A percentile compares a stretch with the other conserved stretches of the same genome.
Evolutionary conservation across 2,888 invertebrate genomes (phyloP).

Genomic region (Oligia strigilis): DNA sequence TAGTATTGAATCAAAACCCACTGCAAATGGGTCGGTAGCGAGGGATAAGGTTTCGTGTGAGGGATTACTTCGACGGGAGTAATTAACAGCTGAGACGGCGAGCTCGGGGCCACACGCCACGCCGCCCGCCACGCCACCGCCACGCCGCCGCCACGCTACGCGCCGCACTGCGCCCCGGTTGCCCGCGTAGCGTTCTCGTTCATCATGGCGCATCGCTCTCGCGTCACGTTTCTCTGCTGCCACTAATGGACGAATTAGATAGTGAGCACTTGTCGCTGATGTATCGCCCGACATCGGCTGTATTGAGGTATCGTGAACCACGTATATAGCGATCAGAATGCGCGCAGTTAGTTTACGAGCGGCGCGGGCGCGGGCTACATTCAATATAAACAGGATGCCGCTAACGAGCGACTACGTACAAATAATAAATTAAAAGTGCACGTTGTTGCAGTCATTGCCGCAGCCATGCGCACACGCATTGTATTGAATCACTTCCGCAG

Average conservation of each 20-base stretch:
- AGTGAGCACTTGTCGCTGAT: constrained; percentile 12
- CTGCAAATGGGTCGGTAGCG: constrained; percentile 1
- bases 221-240: constrained; percentile 23
- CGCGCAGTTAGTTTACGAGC: constrained; percentile 30
- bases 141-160: background rate
- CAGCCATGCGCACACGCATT: constrained; percentile 16
- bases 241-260: constrained; percentile 44
- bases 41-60: constrained; percentile 15
- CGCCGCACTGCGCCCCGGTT: too few relatives aligned
- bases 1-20: constrained; percentile 11
- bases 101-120: background rate
- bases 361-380: constrained; percentile 1
- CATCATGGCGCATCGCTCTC: background rate
- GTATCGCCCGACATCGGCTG: constrained; percentile 20
- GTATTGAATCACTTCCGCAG: constrained; percentile 34
- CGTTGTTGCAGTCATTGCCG: constrained; percentile 5
- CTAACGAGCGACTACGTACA: constrained; percentile 35
- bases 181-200: constrained; percentile 1
- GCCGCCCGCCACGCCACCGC: too few relatives aligned
- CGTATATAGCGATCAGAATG: background rate
- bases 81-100: constrained; percentile 32
- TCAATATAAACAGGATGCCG: constrained; percentile 54
- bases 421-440: constrained; percentile 40
- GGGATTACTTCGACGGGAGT: constrained; percentile 43
- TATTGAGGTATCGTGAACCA: constrained; percentile 10